Evolutionary conservation across 2,888 invertebrate genomes (phyloP), one percentile per base, ranked within the genome.

Genomic region (Corbicula japonica): DNA sequence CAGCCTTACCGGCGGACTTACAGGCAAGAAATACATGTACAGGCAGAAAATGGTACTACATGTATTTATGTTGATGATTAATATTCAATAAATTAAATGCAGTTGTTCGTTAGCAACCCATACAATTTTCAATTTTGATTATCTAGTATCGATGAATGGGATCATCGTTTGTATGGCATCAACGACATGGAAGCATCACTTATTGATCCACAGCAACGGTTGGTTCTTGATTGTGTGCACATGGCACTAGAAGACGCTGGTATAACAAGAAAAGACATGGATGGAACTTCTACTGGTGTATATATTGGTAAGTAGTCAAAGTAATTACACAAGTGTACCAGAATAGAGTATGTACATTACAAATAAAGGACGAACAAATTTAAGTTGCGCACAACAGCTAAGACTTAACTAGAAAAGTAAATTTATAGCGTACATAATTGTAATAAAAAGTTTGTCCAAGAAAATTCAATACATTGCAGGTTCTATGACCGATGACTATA

Each of bases 121-220:
- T n/a, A 46, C 21, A 5, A 46, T 21, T n/a, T 46, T 50, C 50
- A 50, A 1, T 8, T 30, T 54, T 56, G 8, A 26, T 21, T 5
- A 70, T 66, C 34, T 72, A 87, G 87, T 18, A 60, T 63, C 26
- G 85, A 87, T 58, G 80, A 86, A 68, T 88, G 80, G 60, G 87
- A 89, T 69, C 80, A 85, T 56, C 76, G 73, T 12, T 54, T 86
- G 61, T 89, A 82, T 60, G 84, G 84, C 0, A 84, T 89, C 54
- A 86, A 79, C 58, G 86, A 88, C 28, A 65, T 52, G 15, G 89
- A 89, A 56, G 80, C 88, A 5, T 72, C 58, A 0, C 44, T 71
- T 48, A 85, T 88, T 75, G 89, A 89, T 69, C 89, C 88, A 21
- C 89, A 89, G 63, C 89, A 89, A 52, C 54, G 84, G 15, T 80